Evolutionary conservation across 2,113 vertebrate genomes (phyloP), one percentile per base, ranked within the genome.

Genomic region (Sinocyclocheilus grahami): DNA sequence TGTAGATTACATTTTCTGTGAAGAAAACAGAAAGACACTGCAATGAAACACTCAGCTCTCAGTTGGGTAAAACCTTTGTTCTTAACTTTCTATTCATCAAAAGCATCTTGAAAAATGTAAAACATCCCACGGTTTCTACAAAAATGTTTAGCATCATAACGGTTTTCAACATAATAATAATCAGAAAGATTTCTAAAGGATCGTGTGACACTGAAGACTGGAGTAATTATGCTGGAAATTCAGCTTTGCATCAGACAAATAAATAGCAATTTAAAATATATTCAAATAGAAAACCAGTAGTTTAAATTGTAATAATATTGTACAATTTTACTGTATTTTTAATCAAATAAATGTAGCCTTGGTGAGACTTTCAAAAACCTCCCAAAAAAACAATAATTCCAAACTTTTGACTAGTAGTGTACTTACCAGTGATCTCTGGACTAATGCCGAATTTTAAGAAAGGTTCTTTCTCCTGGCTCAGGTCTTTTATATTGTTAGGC

Each of bases 1-100:
- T 93, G 89, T 98, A 97, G 72, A 95, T 92, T 2, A 96, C 91
- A 85, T 95, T 95, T 86, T 98, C 98, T 99, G 90, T 4, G 89
- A 85, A 75, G 48, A 27, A 84, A 33, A 85, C 53, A 13, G 2
- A 72, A 67, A 39, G 27, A 0, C 46, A 62, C 33, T 4, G 39
- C 75, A n/a, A 20, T 48, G 10, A 46, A 37, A 72, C 10, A 16
- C 18, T 63, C 22, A 51, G 2, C 37, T 27, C 53, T 16, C 13
- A 5, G 13, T 5, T 55, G 53, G 53, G 53, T 18, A 20, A 55
- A 55, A 0, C 5, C 18, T 6, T 55, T 55, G 53, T 55, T 55
- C 14, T 20, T 20, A 22, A 60, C 58, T 60, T 60, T 60, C 58
- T 9, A 9, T 3, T 60, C 20, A 60, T 60, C 7, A 60, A 60